Evolutionary conservation across 2,113 vertebrate genomes (phyloP), one percentile per base, ranked within the genome.

Genomic region (Poecilia latipinna): DNA sequence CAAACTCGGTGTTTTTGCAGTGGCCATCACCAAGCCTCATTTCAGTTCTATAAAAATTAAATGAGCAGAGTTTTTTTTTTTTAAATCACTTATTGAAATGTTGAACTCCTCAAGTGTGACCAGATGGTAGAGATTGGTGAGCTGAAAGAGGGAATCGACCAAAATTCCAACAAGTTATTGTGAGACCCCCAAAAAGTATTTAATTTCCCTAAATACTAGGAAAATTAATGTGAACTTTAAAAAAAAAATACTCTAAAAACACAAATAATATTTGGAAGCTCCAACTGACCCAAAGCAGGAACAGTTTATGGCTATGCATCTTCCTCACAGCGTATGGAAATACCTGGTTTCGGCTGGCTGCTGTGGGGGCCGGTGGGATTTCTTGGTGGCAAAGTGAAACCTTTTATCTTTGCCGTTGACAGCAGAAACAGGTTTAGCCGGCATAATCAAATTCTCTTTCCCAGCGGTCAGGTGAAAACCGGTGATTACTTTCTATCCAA

Each of bases 371-470:
- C 19, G 10, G 24, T 3, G 8, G 24, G 17, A n/a, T 10, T 42
- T 57, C 44, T 57, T 3, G 24, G 22, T n/a, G 22, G 8, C 65
- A 61, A 65, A 72, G 32, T 75, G 48, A 80, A 80, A 74, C 29
- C 4, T 70, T 63, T 77, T 28, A 33, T 65, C 39, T 7, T 57
- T 48, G 29, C 15, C 57, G 64, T 70, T 83, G 80, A 66, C 70
- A 44, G 69, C 82, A 71, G 62, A 39, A 44, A 74, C 5, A 39
- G 33, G 78, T 72, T 75, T 13, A 64, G 70, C 32, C 37, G 12
- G 1, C 0, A 68, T 39, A 72, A 74, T 67, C 62, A 80, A 22
- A 82, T 78, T 61, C 68, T 78, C n/a, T 48, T 64, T 61, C 63
- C 0, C 10, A n/a, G 32, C 29, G 31, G 22, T 60, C 31, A 32